Conservation (phyloP, 2,888 invertebrate genomes). For the Drosophila mimetica region DNA sequence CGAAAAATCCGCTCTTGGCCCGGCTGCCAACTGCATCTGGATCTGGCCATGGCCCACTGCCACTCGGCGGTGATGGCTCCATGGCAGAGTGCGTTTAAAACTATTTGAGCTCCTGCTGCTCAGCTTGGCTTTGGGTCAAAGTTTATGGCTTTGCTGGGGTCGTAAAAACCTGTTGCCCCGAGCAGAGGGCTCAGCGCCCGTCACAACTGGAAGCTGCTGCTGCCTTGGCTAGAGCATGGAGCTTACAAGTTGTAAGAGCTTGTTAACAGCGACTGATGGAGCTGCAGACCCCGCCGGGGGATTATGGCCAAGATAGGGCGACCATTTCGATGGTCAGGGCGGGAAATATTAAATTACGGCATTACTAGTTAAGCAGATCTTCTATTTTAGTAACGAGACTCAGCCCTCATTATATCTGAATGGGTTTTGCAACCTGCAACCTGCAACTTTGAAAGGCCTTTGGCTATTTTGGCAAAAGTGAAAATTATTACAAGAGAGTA, state of each 20-base stretch:
- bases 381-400: background rate
- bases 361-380: constrained; percentile 12
- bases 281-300: constrained; percentile 35
- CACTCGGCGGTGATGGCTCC: constrained; percentile 1
- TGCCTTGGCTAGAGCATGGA: constrained; percentile 15
- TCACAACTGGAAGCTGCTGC: no score
- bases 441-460: no score
- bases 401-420: background rate
- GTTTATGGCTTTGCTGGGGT: constrained; percentile 71
- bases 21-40: constrained; percentile 54
- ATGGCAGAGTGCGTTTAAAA: constrained; percentile 64
- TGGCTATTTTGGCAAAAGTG: background rate
- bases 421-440: no score
- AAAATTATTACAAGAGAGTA: background rate
- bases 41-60: constrained; percentile 34
- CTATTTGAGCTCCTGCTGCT: constrained; percentile 75
- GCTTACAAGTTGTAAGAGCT: constrained; percentile 61
- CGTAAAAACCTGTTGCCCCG: constrained; percentile 72
- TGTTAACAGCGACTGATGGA: constrained; percentile 60
- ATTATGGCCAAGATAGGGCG: constrained; percentile 24
- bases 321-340: constrained; percentile 9
- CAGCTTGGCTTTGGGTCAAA: constrained; percentile 71
- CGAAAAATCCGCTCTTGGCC: constrained; percentile 45
- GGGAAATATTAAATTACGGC: constrained; percentile 29
- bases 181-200: constrained; percentile 14